phyloP scores from a whole-genome alignment of 2,113 vertebrate genomes.

The Misgurnus anguillicaudatus region DNA sequence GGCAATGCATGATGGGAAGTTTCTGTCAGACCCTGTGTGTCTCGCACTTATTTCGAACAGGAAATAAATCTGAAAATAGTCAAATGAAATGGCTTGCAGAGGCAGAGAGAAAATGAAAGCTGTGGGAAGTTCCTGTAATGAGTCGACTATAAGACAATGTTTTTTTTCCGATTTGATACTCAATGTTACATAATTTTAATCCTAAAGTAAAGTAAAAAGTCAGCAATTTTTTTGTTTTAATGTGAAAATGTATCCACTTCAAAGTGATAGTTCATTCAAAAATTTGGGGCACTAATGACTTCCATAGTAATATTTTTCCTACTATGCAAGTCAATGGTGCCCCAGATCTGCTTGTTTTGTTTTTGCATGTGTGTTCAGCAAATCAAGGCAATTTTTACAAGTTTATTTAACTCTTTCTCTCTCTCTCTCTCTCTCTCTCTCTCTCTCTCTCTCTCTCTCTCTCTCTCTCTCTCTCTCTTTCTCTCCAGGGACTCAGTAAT shows the following conservation, averaged over 20 bases:
- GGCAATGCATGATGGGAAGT: constrained; percentile 26
- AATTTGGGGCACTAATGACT: no score
- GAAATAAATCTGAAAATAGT: not conserved
- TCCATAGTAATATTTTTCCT: no score
- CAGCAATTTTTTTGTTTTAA: no score
- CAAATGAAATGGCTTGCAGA: not conserved
- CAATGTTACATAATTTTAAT: no score
- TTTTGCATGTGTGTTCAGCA: no score
- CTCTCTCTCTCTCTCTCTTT: constrained; percentile 49
- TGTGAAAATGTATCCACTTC: no score
- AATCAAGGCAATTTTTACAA: no score
- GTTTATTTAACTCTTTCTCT: constrained; percentile 22
- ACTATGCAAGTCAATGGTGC: no score
- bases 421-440: constrained; percentile 41
- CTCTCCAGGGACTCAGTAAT: constrained; percentile 85
- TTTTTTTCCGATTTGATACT: no score
- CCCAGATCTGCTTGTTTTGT: no score
- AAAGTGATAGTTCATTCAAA: no score
- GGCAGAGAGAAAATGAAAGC: not conserved
- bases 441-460: constrained; percentile 60
- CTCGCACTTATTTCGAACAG: not conserved
- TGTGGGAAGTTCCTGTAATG: not conserved
- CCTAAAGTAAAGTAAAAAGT: no score
- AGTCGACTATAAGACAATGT: not conserved
- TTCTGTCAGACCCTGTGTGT: constrained; percentile 5